Base-by-base conservation (phyloP, 2,113 vertebrate genomes). In the Propithecus coquereli region DNA sequence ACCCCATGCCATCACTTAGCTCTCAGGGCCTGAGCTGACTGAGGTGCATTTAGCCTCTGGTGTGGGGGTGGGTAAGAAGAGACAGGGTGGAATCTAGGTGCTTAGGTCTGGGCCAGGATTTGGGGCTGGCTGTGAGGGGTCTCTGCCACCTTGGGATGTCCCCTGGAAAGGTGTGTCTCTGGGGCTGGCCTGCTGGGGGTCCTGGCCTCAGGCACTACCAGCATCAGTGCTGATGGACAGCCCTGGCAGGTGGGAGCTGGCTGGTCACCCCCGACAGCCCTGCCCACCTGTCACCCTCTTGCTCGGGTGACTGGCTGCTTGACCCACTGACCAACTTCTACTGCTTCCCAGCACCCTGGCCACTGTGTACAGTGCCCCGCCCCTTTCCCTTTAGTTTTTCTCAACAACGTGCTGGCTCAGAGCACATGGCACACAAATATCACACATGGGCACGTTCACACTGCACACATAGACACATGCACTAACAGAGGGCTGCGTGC, bases 291-390 rank as follows among this genome's bases (percentile, higher is more conserved):
- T 98, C 98, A 87, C 95, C 97, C 97, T 96, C 97, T 98, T 98
- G 96, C 98, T 95, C 96, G 90, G 96, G 96, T 98, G 97, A 97
- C 98, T 94, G 91, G 96, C 98, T 98, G 98, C 96, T 97, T 99
- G 99, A 99, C 99, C 98, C 98, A 80, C 96, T 99, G 99, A 99
- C 99, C 99, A 99, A 98, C 98, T 98, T 99, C 98, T 98, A 98
- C 97, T 96, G 77, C 65, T 76, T 97, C 84, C 81, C 91, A 81
- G 86, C 63, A 95, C 95, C 93, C 95, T 81, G 79, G 90, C 80
- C 80, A 85, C 86, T 32, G 88, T 65, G 22, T 47, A 45, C 68
- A 59, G 50, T 18, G 71, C 63, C 68, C 94, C 14, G 34, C 61
- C 73, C 22, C 1, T 37, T 88, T 71, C 81, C 22, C 45, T 92